Evolutionary conservation across 2,113 vertebrate genomes (phyloP).

Genomic region (Serilophus lunatus): DNA sequence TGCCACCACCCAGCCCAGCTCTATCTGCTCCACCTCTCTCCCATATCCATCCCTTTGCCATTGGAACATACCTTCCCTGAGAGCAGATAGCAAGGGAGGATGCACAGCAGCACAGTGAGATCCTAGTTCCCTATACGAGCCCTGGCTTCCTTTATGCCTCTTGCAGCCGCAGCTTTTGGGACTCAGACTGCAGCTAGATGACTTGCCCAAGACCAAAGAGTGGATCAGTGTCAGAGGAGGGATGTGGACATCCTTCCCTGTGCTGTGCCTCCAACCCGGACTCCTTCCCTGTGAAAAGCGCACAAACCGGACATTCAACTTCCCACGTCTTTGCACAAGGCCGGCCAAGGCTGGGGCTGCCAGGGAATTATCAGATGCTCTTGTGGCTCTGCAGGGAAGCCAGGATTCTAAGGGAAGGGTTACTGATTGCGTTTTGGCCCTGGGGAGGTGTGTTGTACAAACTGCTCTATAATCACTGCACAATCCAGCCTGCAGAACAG

Average conservation of each 20-base stretch:
- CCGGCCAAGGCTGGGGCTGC: neutral
- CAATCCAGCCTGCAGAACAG: neutral
- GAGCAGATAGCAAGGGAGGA: neutral
- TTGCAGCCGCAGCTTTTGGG: neutral
- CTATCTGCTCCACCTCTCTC: neutral
- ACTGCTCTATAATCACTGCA: constrained; percentile 23
- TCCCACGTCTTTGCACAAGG: neutral
- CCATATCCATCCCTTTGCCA: neutral
- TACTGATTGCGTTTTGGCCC: constrained; percentile 28
- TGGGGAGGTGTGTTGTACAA: constrained; percentile 9
- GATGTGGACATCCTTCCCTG: neutral
- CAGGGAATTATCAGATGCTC: constrained; percentile 10
- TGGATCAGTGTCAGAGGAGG: neutral
- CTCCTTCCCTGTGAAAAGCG: neutral
- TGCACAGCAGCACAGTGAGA: neutral
- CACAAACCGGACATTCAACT: neutral
- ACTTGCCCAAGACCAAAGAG: neutral
- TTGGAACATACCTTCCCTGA: neutral
- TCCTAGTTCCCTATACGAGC: neutral
- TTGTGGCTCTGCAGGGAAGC: constrained; percentile 20
- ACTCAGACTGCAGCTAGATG: neutral
- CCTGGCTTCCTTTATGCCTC: neutral
- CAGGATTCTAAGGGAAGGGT: constrained; percentile 28
- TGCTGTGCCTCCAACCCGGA: neutral
- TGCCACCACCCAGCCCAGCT: neutral